Conservation (phyloP, 2,113 vertebrate genomes). For the Austrofundulus limnaeus region DNA sequence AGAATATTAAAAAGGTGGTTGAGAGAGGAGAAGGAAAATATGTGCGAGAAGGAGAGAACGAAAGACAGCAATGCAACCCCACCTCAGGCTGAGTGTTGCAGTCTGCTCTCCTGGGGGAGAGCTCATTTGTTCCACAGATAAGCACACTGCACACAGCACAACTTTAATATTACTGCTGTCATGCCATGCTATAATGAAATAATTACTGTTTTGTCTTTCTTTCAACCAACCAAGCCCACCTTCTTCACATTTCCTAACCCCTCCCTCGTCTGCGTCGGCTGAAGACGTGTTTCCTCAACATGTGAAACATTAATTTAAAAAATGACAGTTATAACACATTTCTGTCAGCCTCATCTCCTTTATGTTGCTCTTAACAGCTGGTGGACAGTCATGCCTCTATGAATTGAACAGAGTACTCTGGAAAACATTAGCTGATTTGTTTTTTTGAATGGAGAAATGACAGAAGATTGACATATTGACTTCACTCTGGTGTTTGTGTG, state of each 20-base stretch:
- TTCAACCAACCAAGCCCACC: constrained; percentile 56
- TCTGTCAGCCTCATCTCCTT: constrained; percentile 19
- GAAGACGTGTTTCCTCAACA: constrained; percentile 46
- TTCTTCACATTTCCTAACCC: constrained; percentile 32
- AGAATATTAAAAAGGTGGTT: constrained; percentile 90
- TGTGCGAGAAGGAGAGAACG: constrained; percentile 56
- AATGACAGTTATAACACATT: constrained; percentile 47
- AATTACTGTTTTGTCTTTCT: constrained; percentile 81
- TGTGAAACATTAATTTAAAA: constrained; percentile 68
- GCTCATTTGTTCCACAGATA: constrained; percentile 86
- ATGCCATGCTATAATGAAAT: constrained; percentile 80
- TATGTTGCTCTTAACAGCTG: constrained; percentile 1
- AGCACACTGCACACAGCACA: constrained; percentile 71
- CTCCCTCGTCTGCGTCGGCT: constrained; percentile 14
- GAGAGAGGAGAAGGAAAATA: constrained; percentile 72
- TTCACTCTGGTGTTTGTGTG: neutral
- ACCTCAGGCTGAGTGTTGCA: constrained; percentile 82
- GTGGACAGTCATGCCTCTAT: neutral
- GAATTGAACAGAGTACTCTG: constrained; percentile 8
- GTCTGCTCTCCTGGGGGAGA: constrained; percentile 85
- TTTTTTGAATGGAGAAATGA: neutral
- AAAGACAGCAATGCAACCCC: constrained; percentile 85
- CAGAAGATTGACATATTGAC: neutral
- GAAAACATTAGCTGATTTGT: neutral
- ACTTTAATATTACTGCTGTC: constrained; percentile 82